Evolutionary conservation across 2,113 vertebrate genomes (phyloP).

Genomic region (rabbit (Oryctolagus cuniculus)): DNA sequence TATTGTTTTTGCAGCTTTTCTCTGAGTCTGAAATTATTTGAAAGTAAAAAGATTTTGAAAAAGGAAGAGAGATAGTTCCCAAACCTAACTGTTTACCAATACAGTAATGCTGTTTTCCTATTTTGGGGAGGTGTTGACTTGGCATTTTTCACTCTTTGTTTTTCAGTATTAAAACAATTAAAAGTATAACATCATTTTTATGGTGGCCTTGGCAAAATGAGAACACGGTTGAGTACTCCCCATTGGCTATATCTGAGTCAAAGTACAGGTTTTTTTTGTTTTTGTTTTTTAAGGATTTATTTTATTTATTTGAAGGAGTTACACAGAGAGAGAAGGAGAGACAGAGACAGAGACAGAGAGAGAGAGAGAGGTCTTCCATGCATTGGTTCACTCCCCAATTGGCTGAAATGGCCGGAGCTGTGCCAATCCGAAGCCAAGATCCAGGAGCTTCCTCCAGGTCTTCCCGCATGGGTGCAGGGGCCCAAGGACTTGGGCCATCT

Average conservation of each 20-base stretch:
- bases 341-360: no score
- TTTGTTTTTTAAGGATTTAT: no score
- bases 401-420: no score
- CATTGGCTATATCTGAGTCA: background rate
- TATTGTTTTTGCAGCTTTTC: conserved; percentile 48
- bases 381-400: no score
- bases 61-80: background rate
- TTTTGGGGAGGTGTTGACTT: conserved; percentile 1
- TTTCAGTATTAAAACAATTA: background rate
- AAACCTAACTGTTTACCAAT: background rate
- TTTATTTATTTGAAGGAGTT: no score
- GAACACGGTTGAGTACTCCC: background rate
- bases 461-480: no score
- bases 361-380: no score
- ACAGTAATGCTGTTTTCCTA: background rate
- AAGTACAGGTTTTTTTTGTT: background rate
- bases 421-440: no score
- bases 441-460: no score
- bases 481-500: no score
- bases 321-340: no score
- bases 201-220: conserved; percentile 37
- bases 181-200: conserved; percentile 34
- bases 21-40: conserved; percentile 22
- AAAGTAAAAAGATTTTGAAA: background rate
- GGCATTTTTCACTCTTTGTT: conserved; percentile 44